These are phyloP conservation scores for Seladonia tumulorum DNA, from an alignment of 2,888 invertebrate genomes.

Conservation along the genomic window DNA sequence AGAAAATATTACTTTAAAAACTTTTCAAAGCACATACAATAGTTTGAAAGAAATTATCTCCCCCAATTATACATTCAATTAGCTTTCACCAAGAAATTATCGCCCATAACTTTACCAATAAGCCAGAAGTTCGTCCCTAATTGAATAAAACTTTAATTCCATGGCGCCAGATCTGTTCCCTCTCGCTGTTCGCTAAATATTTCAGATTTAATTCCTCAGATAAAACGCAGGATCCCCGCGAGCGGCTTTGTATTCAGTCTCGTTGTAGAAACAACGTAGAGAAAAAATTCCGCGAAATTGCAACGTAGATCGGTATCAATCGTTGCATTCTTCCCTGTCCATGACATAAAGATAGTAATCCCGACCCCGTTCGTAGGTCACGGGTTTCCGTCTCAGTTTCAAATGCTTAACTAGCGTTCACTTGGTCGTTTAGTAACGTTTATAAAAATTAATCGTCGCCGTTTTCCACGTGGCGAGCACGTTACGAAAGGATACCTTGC, in stretches of 20 bases:
- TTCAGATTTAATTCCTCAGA: not conserved
- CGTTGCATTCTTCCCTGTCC: slow-evolving; percentile 15
- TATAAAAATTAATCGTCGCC: not conserved
- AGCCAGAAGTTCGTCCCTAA: not conserved
- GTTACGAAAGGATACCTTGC: no score
- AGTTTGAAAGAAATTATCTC: no score
- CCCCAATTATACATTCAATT: no score
- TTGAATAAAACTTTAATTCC: not conserved
- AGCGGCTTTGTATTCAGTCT: slow-evolving; percentile 4
- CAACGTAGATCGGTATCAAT: slow-evolving; percentile 33
- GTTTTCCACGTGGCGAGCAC: no score
- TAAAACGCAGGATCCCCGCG: not conserved
- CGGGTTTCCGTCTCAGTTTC: not conserved
- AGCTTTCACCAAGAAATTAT: no score
- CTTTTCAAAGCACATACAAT: no score
- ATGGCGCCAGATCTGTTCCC: not conserved
- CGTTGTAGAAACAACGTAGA: not conserved
- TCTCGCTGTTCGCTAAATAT: not conserved
- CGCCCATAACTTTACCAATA: no score
- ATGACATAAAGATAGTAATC: slow-evolving; percentile 32
- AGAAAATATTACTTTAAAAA: no score
- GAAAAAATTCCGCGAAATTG: slow-evolving; percentile 5
- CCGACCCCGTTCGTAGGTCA: slow-evolving; percentile 4
- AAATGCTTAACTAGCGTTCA: not conserved
- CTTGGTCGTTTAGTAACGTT: not conserved